These are phyloP conservation scores for Stichodactyla mertensii DNA, from an alignment of 64 coral and sea anemone species.

Conservation along the genomic window DNA sequence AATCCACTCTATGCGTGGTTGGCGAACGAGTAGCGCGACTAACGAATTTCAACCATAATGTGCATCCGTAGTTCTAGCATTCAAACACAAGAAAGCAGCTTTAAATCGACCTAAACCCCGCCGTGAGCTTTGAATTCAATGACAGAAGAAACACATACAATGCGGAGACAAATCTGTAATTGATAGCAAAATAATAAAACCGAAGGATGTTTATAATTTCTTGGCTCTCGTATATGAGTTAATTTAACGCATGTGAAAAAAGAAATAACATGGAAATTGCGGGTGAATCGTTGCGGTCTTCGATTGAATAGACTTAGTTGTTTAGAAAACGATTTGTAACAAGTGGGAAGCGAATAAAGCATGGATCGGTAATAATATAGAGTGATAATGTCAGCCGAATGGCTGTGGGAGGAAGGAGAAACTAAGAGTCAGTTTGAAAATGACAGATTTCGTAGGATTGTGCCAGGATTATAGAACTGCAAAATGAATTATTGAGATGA, in stretches of 20 bases:
- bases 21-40: background rate
- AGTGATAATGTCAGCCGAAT: background rate
- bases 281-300: background rate
- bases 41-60: background rate
- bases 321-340: background rate
- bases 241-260: background rate
- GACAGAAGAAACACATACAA: background rate
- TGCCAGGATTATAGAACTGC: background rate
- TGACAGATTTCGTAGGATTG: background rate
- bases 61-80: background rate
- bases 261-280: background rate
- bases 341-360: background rate
- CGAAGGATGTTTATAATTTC: background rate
- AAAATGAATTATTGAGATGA: background rate
- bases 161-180: background rate
- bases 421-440: background rate
- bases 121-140: background rate
- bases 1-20: background rate
- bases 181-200: conserved; percentile 1
- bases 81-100: background rate
- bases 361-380: no score
- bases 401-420: background rate
- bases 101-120: background rate
- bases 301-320: background rate
- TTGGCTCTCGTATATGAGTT: background rate